A percentile compares a stretch with the other conserved stretches of the same genome.
Evolutionary conservation across 2,888 invertebrate genomes (phyloP).

Genomic region (Iphiclides podalirius): DNA sequence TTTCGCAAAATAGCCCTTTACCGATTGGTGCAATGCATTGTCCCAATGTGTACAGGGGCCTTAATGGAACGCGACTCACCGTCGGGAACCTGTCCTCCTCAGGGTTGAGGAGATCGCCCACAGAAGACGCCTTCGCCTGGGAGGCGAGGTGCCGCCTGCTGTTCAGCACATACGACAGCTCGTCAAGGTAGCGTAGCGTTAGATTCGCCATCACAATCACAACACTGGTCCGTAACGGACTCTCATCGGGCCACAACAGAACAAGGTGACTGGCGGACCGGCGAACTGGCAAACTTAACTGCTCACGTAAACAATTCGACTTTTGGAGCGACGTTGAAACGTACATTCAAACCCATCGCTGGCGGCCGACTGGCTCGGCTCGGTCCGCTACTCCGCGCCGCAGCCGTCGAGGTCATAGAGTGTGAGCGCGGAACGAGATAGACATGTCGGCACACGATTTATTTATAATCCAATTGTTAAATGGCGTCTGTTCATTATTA

Average conservation of each 20-base stretch:
- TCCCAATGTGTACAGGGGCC: no score
- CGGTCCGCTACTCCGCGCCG: no score
- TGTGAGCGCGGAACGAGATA: conserved; percentile 23
- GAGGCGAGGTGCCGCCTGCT: conserved; percentile 61
- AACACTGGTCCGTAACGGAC: conserved; percentile 31
- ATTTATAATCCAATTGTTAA: conserved; percentile 23
- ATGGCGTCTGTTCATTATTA: no score
- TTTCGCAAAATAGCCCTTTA: no score
- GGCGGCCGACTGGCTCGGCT: conserved; percentile 47
- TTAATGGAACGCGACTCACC: conserved; percentile 43
- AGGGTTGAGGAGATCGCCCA: conserved; percentile 70
- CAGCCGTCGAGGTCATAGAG: conserved; percentile 35
- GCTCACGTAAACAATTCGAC: conserved; percentile 54
- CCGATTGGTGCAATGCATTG: no score
- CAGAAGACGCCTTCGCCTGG: conserved; percentile 72
- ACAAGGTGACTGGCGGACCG: no score
- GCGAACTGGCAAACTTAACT: conserved; percentile 33
- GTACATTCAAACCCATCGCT: conserved; percentile 44
- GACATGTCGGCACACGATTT: conserved; percentile 21
- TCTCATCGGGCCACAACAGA: no score
- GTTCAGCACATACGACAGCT: conserved; percentile 72
- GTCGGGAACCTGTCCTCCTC: conserved; percentile 65
- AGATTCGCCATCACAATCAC: conserved; percentile 62
- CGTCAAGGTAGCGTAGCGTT: conserved; percentile 74
- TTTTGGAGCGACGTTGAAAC: conserved; percentile 31